Percentiles rank a stretch among this genome's conserved stretches.
Conservation (phyloP, 2,113 vertebrate genomes). For the Cairina moschata region DNA sequence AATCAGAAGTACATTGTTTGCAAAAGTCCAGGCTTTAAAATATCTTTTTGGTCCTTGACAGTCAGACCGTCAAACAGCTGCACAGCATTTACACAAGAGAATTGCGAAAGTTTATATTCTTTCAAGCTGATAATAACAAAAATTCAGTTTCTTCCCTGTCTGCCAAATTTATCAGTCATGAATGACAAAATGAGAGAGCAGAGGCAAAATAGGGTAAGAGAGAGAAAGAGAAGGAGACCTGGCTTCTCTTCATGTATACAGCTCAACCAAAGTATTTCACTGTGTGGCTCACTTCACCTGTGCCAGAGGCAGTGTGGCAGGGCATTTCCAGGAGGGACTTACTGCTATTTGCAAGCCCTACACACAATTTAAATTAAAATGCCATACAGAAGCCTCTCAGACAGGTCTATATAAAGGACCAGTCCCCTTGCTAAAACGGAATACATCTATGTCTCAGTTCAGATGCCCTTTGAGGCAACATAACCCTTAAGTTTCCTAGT, state of each 20-base stretch:
- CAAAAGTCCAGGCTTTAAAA: constrained; percentile 44
- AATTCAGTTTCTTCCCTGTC: background rate
- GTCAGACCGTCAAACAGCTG: constrained; percentile 55
- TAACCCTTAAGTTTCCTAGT: background rate
- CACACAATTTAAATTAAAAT: background rate
- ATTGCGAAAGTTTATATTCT: constrained; percentile 32
- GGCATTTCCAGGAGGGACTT: background rate
- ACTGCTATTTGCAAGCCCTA: background rate
- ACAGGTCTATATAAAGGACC: background rate
- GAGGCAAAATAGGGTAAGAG: background rate
- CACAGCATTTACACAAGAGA: background rate
- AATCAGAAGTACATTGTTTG: constrained; percentile 49
- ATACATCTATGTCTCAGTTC: background rate
- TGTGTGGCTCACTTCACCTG: accelerated
- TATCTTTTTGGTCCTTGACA: constrained; percentile 34
- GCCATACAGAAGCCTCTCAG: background rate
- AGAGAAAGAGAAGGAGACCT: background rate
- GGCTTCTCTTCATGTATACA: background rate
- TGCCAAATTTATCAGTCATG: constrained; percentile 27
- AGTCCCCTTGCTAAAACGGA: background rate
- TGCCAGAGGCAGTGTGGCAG: background rate
- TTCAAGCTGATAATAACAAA: constrained; percentile 37
- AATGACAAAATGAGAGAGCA: background rate
- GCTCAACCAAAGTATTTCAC: background rate
- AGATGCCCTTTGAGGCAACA: background rate